phyloP scores from a whole-genome alignment of 2,888 invertebrate genomes.

The Ametastegia equiseti region DNA sequence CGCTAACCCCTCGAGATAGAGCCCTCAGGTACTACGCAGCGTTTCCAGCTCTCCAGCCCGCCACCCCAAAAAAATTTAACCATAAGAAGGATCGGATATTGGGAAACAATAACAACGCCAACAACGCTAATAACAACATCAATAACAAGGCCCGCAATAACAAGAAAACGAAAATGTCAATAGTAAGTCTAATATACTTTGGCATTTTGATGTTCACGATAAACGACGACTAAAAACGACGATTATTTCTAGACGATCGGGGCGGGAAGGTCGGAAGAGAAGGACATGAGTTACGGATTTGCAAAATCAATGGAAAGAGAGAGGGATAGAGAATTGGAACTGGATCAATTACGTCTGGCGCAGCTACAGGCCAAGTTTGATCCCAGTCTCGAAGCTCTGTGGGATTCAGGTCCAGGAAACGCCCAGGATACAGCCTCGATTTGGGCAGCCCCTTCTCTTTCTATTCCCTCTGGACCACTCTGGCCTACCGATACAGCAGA shows the following conservation, averaged over 20 bases:
- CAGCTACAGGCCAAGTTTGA: constrained; percentile 84
- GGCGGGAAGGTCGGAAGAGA: constrained; percentile 63
- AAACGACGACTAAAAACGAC: not conserved
- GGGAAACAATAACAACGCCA: constrained; percentile 61
- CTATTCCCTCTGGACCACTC: constrained; percentile 71
- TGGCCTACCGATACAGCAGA: constrained; percentile 71
- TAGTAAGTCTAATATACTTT: constrained; percentile 61
- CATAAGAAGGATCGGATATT: constrained; percentile 68
- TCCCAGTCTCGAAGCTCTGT: constrained; percentile 83
- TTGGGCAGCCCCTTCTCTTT: constrained; percentile 74
- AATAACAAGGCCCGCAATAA: constrained; percentile 63
- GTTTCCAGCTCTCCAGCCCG: constrained; percentile 82
- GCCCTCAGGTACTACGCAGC: constrained; percentile 88
- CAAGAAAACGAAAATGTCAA: constrained; percentile 70
- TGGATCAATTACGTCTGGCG: constrained; percentile 79
- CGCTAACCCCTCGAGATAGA: constrained; percentile 82
- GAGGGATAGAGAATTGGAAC: constrained; percentile 67
- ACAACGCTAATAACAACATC: constrained; percentile 62
- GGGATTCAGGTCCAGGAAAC: constrained; percentile 78
- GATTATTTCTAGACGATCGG: constrained; percentile 62
- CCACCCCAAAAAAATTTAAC: constrained; percentile 69
- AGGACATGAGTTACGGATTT: constrained; percentile 69
- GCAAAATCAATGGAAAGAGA: constrained; percentile 73
- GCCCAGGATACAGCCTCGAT: constrained; percentile 73
- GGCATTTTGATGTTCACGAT: not conserved